phyloP scores from a whole-genome alignment of 2,888 invertebrate genomes.

The Drosophila lutescens region DNA sequence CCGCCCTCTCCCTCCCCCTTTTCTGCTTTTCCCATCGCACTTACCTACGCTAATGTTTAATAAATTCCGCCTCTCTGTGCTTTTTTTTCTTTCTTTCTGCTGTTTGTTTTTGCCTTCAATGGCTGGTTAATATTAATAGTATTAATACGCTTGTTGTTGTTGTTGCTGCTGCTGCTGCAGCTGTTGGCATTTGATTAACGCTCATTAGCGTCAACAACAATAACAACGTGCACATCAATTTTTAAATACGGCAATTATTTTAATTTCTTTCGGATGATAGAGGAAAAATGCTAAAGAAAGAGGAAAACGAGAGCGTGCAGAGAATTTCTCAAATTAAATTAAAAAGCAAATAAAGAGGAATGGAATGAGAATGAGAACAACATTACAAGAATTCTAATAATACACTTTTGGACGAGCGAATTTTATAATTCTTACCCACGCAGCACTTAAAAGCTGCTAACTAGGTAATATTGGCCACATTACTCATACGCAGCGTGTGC shows the following conservation, averaged over 20 bases:
- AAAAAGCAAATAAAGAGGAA: neutral
- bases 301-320: neutral
- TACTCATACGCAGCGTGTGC: conserved; percentile 54
- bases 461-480: conserved; percentile 37
- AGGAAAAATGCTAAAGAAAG: conserved; percentile 20
- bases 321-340: neutral
- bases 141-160: conserved; percentile 35
- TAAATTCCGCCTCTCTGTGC: conserved; percentile 48
- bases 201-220: conserved; percentile 51
- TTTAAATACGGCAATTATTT: conserved; percentile 68
- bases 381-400: conserved; percentile 59
- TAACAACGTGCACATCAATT: conserved; percentile 23
- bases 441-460: conserved; percentile 45
- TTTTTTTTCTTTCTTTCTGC: too few species aligned
- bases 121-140: conserved; percentile 54
- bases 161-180: conserved; percentile 32
- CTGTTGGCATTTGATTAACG: conserved; percentile 58
- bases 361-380: neutral
- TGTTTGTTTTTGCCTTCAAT: conserved; percentile 40
- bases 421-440: conserved; percentile 58
- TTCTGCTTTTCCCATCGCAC: conserved; percentile 40
- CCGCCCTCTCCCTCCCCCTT: neutral
- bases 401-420: conserved; percentile 48
- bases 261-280: conserved; percentile 54
- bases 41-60: conserved; percentile 75